Conservation (phyloP, 2,888 invertebrate genomes). For the Clistopyga incitator region DNA sequence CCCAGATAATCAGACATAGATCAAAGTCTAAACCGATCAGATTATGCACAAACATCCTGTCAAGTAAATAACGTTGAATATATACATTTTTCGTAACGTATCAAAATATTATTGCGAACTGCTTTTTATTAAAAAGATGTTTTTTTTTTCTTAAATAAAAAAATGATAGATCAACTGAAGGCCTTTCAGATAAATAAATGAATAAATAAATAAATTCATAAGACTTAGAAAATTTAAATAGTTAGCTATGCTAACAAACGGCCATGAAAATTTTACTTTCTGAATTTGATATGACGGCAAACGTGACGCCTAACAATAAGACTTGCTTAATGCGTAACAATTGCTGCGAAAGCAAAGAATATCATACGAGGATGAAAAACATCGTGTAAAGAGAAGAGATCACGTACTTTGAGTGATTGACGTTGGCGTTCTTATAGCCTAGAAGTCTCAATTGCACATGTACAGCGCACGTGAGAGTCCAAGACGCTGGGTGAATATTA, state of each 20-base stretch:
- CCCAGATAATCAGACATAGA: constrained; percentile 11
- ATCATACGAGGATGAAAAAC: not conserved
- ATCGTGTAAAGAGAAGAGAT: not conserved
- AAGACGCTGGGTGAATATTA: not conserved
- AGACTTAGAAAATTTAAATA: too few relatives aligned
- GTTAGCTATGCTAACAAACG: too few relatives aligned
- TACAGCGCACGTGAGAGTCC: not conserved
- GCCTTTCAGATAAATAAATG: too few relatives aligned
- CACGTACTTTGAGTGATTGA: not conserved
- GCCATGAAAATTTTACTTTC: too few relatives aligned
- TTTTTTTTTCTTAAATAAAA: too few relatives aligned
- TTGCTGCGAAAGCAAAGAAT: not conserved
- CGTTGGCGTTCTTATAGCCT: constrained; percentile 5
- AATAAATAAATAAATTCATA: too few relatives aligned
- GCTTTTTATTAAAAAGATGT: too few relatives aligned
- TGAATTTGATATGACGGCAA: too few relatives aligned
- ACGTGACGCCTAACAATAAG: too few relatives aligned
- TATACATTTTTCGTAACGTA: constrained; percentile 1
- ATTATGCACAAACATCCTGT: constrained; percentile 14
- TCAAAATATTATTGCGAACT: not conserved
- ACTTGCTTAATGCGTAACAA: too few relatives aligned
- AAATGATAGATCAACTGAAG: too few relatives aligned
- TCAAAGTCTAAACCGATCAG: constrained; percentile 16
- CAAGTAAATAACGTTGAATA: not conserved
- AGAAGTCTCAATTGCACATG: constrained; percentile 37